Base-by-base conservation (phyloP, 1,140 invertebrate species). In the Mercenaria mercenaria region DNA sequence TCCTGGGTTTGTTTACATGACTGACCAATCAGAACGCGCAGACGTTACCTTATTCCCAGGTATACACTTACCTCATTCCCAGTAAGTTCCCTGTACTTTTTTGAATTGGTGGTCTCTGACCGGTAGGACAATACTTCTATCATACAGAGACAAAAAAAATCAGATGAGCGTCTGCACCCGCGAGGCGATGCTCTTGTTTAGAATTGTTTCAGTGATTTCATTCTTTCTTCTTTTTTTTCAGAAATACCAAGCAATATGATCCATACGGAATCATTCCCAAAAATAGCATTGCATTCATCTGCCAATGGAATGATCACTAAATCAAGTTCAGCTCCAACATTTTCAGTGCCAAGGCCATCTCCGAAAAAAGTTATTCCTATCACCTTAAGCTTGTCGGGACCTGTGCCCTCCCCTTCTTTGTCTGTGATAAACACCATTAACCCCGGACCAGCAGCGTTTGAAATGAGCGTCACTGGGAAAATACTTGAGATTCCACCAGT, bases 361-460 rank as follows among this genome's bases (percentile, higher is more conserved):
- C 47, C 76, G 37, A 50, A 79, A 29, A 79, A 79, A 56, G 64
- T 88, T 1, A 80, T 83, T 79, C 84, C 69, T 23, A 88, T 84
- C 23, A 87, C 74, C n/a, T 67, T 86, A 18, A 69, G 83, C 79
- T 56, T 81, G 50, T 85, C 61, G 3, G 61, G 76, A 72, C 64
- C 56, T 23, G 74, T 29, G 3, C 64, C 43, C 8, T 47, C 77
- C 80, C 41, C 50, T 8, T 47, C 80, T 26, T 23, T 85, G 43
- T 43, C 56, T 43, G 69, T 80, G 47, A 80, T 76, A 20, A 79
- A 72, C 47, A 41, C 64, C 20, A 56, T 84, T 26, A 59, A 67
- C 26, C 56, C 64, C 2, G 64, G 50, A 29, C 83, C 83, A 39
- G 83, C 83, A 11, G 83, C 61, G 11, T 85, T 85, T 76, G 83